Percentiles rank a stretch among this genome's conserved stretches.
Evolutionary conservation across 1,140 invertebrate genomes (phyloP).

Genomic region (Lutraria rhynchaena): DNA sequence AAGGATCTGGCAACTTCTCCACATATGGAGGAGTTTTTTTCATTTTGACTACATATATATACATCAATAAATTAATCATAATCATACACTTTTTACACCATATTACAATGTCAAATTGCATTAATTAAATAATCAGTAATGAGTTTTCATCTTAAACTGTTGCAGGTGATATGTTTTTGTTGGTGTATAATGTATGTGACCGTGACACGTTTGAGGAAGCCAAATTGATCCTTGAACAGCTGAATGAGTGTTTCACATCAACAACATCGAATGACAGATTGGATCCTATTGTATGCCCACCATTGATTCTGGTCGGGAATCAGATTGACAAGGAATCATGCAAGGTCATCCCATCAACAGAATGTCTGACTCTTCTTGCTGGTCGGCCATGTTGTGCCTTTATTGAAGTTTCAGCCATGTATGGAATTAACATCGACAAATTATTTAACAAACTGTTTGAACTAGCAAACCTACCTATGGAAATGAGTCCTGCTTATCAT

Average conservation of each 20-base stretch:
- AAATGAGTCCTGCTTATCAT: slow-evolving; percentile 95
- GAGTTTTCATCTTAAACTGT: slow-evolving; percentile 16
- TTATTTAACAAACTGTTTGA: slow-evolving; percentile 91
- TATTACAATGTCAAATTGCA: no score
- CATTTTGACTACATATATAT: no score
- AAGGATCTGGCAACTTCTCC: no score
- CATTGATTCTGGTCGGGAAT: slow-evolving; percentile 92
- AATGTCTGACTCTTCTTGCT: slow-evolving; percentile 69
- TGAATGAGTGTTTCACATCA: slow-evolving; percentile 85
- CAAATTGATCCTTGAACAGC: slow-evolving; percentile 90
- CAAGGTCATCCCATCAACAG: slow-evolving; percentile 83
- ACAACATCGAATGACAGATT: slow-evolving; percentile 26
- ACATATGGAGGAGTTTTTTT: no score
- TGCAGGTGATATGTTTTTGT: slow-evolving; percentile 91
- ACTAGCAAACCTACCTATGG: slow-evolving; percentile 90
- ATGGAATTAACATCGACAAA: slow-evolving; percentile 90
- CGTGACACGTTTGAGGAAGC: slow-evolving; percentile 93
- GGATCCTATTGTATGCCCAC: slow-evolving; percentile 83
- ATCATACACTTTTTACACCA: no score
- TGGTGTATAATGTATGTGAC: slow-evolving; percentile 93
- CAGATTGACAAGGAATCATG: slow-evolving; percentile 89
- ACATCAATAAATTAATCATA: no score
- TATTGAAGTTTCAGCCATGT: slow-evolving; percentile 91
- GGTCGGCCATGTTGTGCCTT: slow-evolving; percentile 86
- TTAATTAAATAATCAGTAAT: no score